A percentile compares a stretch with the other conserved stretches of the same genome.
Evolutionary conservation across 2,888 invertebrate species (phyloP).

Genomic region (Rhagonycha lutea): DNA sequence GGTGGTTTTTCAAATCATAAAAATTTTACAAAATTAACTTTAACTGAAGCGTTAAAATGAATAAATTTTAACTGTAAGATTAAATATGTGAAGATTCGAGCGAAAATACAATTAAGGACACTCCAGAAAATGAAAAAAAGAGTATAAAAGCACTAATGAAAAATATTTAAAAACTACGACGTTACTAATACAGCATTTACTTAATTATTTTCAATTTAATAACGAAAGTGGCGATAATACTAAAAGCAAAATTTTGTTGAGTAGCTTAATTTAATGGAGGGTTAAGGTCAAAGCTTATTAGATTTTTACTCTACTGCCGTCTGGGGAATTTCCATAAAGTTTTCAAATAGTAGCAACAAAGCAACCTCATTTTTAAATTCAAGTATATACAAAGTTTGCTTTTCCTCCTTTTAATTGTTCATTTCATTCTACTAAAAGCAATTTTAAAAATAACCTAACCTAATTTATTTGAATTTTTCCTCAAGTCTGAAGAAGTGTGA

Average conservation of each 20-base stretch:
- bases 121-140: too few relatives aligned
- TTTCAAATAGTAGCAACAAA: neutral
- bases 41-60: neutral
- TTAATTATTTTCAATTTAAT: conserved; percentile 12
- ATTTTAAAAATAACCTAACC: neutral
- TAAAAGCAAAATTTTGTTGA: neutral
- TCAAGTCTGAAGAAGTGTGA: neutral
- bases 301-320: neutral
- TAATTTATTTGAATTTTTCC: neutral
- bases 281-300: conserved; percentile 7
- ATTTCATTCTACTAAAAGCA: neutral
- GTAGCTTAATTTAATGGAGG: conserved; percentile 3
- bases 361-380: neutral
- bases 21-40: too few relatives aligned
- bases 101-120: too few relatives aligned
- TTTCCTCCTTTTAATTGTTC: neutral
- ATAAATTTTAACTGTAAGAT: neutral
- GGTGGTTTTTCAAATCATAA: too few relatives aligned
- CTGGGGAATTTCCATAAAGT: neutral
- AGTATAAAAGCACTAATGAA: too few relatives aligned
- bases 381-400: neutral
- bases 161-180: too few relatives aligned
- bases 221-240: neutral
- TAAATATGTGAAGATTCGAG: too few relatives aligned
- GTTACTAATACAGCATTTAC: neutral